phyloP scores from a whole-genome alignment of 2,888 invertebrate species.

The Mactromeris polynyma region DNA sequence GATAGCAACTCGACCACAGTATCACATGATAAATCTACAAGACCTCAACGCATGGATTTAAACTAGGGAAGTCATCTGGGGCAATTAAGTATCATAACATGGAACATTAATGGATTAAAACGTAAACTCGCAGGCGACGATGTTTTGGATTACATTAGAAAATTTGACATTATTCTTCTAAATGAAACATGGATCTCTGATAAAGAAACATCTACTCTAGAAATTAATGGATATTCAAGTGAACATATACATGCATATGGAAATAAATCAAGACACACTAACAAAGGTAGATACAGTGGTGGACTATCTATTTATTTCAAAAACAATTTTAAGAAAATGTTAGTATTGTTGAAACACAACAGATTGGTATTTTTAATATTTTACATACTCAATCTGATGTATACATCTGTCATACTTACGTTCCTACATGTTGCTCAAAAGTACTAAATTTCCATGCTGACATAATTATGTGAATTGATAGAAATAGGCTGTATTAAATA shows the following conservation, averaged over 20 bases:
- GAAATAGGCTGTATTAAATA: conserved; percentile 16
- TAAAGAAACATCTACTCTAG: not conserved
- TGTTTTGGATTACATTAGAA: not conserved
- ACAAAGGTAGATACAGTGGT: conserved; percentile 23
- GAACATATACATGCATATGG: conserved; percentile 18
- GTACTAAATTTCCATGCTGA: not conserved
- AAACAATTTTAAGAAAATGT: conserved; percentile 1
- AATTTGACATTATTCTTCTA: not conserved
- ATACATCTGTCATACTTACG: conserved; percentile 16
- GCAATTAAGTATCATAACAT: conserved; percentile 11
- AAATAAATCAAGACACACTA: conserved; percentile 9
- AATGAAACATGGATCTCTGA: conserved; percentile 20
- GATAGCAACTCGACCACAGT: no score
- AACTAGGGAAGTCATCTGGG: conserved; percentile 4
- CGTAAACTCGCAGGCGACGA: not conserved
- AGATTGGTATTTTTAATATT: not conserved
- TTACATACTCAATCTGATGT: not conserved
- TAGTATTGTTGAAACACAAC: conserved; percentile 4
- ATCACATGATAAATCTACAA: not conserved
- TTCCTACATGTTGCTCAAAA: conserved; percentile 8
- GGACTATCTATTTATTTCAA: conserved; percentile 3
- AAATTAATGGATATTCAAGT: conserved; percentile 11
- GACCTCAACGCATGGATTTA: not conserved
- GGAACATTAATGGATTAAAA: conserved; percentile 25
- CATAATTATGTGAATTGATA: not conserved